Evolutionary conservation across 2,888 invertebrate genomes (phyloP).

Genomic region (Labia minor): DNA sequence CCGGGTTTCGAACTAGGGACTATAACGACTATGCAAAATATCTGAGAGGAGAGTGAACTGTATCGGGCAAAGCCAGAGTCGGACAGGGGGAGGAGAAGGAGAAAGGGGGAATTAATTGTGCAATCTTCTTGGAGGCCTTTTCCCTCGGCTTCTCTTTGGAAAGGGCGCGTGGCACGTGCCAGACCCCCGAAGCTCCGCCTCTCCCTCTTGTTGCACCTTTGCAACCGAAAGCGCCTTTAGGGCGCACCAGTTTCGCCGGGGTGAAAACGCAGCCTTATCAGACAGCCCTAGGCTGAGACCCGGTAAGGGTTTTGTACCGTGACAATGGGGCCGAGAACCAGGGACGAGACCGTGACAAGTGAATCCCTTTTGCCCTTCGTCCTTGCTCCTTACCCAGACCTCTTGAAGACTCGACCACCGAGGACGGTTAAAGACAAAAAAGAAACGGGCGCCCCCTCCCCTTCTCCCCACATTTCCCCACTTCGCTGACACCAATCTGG

Average conservation of each 20-base stretch:
- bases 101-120: constrained; percentile 1
- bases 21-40: constrained; percentile 5
- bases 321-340: background rate
- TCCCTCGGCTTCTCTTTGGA: background rate
- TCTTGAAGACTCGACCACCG: background rate
- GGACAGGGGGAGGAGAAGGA: background rate
- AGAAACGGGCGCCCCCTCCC: too few species aligned
- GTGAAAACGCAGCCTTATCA: constrained; percentile 2
- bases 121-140: background rate
- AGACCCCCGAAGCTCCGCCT: background rate
- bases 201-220: constrained; percentile 8
- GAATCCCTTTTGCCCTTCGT: background rate
- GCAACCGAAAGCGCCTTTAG: background rate
- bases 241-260: background rate
- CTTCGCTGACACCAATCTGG: too few species aligned
- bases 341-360: constrained; percentile 8
- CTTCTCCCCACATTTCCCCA: too few species aligned
- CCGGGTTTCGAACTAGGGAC: constrained; percentile 8
- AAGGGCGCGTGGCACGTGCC: constrained; percentile 7
- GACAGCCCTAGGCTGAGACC: background rate
- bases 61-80: background rate
- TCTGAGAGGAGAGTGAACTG: background rate
- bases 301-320: constrained; percentile 6
- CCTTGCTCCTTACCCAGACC: background rate
- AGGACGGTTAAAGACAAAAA: background rate